phyloP scores from a whole-genome alignment of 2,113 vertebrate species.

The Struthio camelus region DNA sequence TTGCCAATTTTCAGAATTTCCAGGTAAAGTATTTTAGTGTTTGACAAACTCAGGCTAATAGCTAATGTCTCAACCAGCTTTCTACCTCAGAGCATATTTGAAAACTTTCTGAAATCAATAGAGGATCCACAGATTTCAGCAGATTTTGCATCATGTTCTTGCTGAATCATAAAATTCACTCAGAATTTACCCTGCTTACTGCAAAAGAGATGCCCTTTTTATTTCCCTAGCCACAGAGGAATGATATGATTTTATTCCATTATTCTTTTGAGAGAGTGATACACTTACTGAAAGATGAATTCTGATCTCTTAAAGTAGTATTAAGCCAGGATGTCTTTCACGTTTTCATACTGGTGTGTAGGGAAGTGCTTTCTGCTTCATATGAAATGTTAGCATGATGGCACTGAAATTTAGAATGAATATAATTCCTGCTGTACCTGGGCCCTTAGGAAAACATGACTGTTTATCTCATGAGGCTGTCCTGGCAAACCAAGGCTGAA shows the following conservation, averaged over 20 bases:
- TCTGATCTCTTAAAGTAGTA: neutral
- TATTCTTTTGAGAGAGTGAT: neutral
- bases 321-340: slow-evolving; percentile 20
- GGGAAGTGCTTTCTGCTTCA: slow-evolving; percentile 44
- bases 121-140: neutral
- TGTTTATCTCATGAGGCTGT: slow-evolving; percentile 38
- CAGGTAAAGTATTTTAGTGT: neutral
- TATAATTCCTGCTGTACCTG: neutral
- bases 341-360: neutral
- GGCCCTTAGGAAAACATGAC: slow-evolving; percentile 5
- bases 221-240: neutral
- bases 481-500: slow-evolving; percentile 9
- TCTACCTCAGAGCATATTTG: neutral
- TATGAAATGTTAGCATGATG: neutral
- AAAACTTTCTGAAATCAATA: neutral
- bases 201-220: neutral
- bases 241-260: slow-evolving; percentile 17
- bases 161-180: neutral
- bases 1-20: neutral
- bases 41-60: neutral
- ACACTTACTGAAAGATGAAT: slow-evolving; percentile 27
- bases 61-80: neutral
- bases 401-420: neutral
- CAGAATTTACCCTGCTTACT: neutral
- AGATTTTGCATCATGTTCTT: neutral